A percentile compares a stretch with the other conserved stretches of the same genome.
phyloP scores from a whole-genome alignment of 2,113 vertebrate species.

The Ifrita kowaldi region DNA sequence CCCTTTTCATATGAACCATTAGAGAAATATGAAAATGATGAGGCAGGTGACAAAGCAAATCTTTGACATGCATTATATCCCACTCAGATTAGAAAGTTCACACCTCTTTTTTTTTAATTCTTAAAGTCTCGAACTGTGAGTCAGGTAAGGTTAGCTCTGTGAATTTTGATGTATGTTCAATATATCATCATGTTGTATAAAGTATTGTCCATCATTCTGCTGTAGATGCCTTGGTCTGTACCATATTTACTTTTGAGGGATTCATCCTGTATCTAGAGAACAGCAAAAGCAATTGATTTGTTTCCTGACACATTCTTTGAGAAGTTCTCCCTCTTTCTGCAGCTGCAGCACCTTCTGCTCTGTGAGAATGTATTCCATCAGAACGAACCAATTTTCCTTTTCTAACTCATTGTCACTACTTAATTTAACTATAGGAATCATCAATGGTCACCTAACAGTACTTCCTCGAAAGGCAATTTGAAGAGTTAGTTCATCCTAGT shows the following conservation, averaged over 20 bases:
- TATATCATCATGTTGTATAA: not conserved
- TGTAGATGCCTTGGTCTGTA: not conserved
- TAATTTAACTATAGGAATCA: not conserved
- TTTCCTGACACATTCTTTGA: not conserved
- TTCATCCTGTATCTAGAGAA: not conserved
- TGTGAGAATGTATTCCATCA: not conserved
- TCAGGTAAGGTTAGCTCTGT: not conserved
- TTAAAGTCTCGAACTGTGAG: not conserved
- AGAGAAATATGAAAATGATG: constrained; percentile 55
- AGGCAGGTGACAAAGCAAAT: constrained; percentile 39
- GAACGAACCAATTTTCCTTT: not conserved
- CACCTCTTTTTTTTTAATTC: not conserved
- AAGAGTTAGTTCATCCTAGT: not conserved
- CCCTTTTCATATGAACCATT: constrained; percentile 49
- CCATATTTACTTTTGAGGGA: not conserved
- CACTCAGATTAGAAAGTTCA: not conserved
- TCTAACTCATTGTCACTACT: not conserved
- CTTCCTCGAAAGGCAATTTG: not conserved
- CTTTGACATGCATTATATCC: constrained; percentile 25
- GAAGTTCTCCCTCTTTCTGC: not conserved
- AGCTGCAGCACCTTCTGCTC: not conserved
- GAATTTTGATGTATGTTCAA: not conserved
- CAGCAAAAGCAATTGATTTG: not conserved
- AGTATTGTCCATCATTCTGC: not conserved
- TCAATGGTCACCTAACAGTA: not conserved